A percentile compares a stretch with the other conserved stretches of the same genome.
phyloP scores from a whole-genome alignment of 2,888 invertebrate species.

The Pilophorus perplexus region DNA sequence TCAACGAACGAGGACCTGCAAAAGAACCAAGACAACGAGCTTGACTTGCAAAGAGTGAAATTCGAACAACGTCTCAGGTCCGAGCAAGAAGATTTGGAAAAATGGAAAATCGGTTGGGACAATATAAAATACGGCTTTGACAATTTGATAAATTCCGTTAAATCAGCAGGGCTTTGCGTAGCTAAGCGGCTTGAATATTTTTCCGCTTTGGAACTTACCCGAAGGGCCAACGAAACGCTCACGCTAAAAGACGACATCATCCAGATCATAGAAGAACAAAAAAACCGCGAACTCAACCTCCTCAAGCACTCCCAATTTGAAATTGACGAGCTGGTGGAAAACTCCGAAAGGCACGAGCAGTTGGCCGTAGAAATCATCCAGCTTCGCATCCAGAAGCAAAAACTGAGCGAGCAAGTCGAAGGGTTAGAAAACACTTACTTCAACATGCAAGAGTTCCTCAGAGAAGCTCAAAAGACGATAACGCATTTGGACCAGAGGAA shows the following conservation, averaged over 20 bases:
- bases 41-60: conserved; percentile 10
- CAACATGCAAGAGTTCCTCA: conserved; percentile 32
- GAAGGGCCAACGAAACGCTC: conserved; percentile 21
- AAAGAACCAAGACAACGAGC: conserved; percentile 7
- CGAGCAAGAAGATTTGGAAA: conserved; percentile 18
- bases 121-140: conserved; percentile 19
- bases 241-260: conserved; percentile 16
- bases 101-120: background rate
- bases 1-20: background rate
- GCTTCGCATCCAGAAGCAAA: conserved; percentile 21
- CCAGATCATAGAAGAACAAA: conserved; percentile 28
- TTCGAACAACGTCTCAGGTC: conserved; percentile 18
- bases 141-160: conserved; percentile 20
- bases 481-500: conserved; percentile 7
- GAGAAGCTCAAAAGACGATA: conserved; percentile 22
- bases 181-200: conserved; percentile 30
- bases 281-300: conserved; percentile 15
- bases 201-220: conserved; percentile 15
- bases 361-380: conserved; percentile 22
- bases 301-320: conserved; percentile 22
- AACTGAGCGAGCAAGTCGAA: conserved; percentile 28
- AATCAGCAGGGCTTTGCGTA: conserved; percentile 15
- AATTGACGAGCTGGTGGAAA: conserved; percentile 18
- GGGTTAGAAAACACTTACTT: conserved; percentile 25
- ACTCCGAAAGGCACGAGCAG: conserved; percentile 26